Evolutionary conservation across 2,797 vertebrate species (phyloP).

Genomic region (Odontamblyopus lacepedii): DNA sequence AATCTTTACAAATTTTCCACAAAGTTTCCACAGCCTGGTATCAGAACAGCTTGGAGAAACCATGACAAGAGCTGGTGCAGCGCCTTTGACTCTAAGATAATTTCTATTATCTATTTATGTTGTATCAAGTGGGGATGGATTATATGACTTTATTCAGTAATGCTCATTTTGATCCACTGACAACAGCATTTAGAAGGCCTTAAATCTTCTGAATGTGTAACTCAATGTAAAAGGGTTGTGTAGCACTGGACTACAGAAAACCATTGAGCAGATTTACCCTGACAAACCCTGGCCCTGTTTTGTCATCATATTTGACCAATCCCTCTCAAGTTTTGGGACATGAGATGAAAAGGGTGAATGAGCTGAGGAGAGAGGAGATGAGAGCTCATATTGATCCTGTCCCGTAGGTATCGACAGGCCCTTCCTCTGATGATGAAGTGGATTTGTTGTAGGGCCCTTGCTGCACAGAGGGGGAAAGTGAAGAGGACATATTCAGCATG

Average conservation of each 20-base stretch:
- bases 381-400: conserved; percentile 64
- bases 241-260: conserved; percentile 59
- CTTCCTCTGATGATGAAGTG: conserved; percentile 68
- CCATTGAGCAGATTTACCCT: conserved; percentile 73
- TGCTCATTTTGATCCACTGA: background rate
- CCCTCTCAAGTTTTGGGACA: conserved; percentile 48
- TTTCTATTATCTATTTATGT: no score
- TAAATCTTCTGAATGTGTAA: background rate
- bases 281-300: conserved; percentile 54
- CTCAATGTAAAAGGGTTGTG: background rate
- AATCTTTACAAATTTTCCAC: no score
- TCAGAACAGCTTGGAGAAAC: no score
- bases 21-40: no score
- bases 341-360: conserved; percentile 39
- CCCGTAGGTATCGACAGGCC: conserved; percentile 62
- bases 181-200: background rate
- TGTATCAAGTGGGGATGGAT: no score
- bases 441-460: conserved; percentile 44
- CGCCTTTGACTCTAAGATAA: no score
- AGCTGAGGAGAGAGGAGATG: conserved; percentile 18
- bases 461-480: conserved; percentile 19
- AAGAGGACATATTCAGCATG: conserved; percentile 74
- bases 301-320: conserved; percentile 66
- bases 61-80: no score
- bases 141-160: background rate